Evolutionary conservation across 2,888 invertebrate genomes (phyloP).

Genomic region (Drosophila affinis): DNA sequence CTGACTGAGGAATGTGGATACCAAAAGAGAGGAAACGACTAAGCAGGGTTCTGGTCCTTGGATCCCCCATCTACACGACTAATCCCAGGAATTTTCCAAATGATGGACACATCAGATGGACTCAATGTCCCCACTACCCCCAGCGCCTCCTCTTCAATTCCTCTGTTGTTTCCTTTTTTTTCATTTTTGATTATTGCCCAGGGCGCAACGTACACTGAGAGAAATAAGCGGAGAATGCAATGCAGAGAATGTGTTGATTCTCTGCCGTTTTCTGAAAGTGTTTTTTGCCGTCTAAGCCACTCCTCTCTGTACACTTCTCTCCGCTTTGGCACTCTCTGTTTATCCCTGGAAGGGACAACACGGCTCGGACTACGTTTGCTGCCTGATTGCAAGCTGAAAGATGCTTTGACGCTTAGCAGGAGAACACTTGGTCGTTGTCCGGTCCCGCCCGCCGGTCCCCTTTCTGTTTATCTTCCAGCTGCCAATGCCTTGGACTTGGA

Average conservation of each 20-base stretch:
- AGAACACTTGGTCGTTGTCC: neutral
- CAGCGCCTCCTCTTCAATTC: slow-evolving; percentile 2
- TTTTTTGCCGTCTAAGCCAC: neutral
- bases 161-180: slow-evolving; percentile 27
- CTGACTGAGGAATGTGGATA: slow-evolving; percentile 24
- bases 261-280: slow-evolving; percentile 8
- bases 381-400: slow-evolving; percentile 36
- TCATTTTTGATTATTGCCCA: slow-evolving; percentile 38
- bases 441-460: neutral
- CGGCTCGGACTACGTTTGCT: slow-evolving; percentile 13
- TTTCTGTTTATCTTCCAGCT: slow-evolving; percentile 36
- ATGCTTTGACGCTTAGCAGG: slow-evolving; percentile 33
- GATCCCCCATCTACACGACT: slow-evolving; percentile 56
- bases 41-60: neutral
- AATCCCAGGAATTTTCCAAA: slow-evolving; percentile 62
- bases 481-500: slow-evolving; percentile 33
- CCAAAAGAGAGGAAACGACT: slow-evolving; percentile 27
- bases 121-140: neutral
- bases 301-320: neutral
- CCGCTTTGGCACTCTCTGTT: slow-evolving; percentile 21
- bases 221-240: neutral
- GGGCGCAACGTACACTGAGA: slow-evolving; percentile 17
- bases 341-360: slow-evolving; percentile 39
- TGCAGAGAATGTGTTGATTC: too few relatives aligned
- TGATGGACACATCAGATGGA: slow-evolving; percentile 59